Base-by-base conservation (phyloP, 2,797 vertebrate species). In the Acanthornis magna region DNA sequence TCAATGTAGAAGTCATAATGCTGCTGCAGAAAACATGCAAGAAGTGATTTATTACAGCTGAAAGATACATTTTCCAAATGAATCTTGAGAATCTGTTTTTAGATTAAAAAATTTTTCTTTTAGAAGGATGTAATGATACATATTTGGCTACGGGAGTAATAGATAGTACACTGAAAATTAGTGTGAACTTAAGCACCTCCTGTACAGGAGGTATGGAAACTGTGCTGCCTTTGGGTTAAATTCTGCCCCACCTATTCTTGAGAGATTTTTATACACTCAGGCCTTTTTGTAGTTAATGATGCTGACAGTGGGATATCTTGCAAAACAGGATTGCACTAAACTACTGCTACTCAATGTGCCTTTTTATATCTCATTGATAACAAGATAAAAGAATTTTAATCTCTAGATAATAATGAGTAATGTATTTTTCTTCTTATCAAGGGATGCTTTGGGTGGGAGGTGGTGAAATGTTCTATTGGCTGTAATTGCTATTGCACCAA, bases 371-470 rank as follows among this genome's bases (percentile, higher is more conserved):
- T 84, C 19, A 18, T 27, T 57, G 53, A 13, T 78, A 58, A 62
- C 22, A 58, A 29, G 38, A 40, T 50, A 6, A 60, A 77, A 89
- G 12, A 65, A 45, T 50, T 68, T 66, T 36, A 4, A 6, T 63
- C 14, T 72, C 47, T 32, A 51, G 19, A 22, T 81, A 65, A 47
- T 65, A n/a, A 51, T 5, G 5, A 78, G 9, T 26, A 32, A 50
- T 54, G 47, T 36, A 1, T 70, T 65, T 67, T 60, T 13, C 23
- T 63, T 30, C 12, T 38, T 63, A 10, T 17, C 81, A 30, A 42
- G 40, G 22, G 48, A 42, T 91, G 71, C 16, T 70, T 62, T 73
- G 83, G 89, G 89, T 87, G 94, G 96, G 95, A 93, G 95, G 89
- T 77, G 85, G 47, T 73, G 29, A 61, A 65, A 66, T 7, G 1